Conservation (phyloP, 2,888 invertebrate genomes). For the Trichogramma dendrolimi region DNA sequence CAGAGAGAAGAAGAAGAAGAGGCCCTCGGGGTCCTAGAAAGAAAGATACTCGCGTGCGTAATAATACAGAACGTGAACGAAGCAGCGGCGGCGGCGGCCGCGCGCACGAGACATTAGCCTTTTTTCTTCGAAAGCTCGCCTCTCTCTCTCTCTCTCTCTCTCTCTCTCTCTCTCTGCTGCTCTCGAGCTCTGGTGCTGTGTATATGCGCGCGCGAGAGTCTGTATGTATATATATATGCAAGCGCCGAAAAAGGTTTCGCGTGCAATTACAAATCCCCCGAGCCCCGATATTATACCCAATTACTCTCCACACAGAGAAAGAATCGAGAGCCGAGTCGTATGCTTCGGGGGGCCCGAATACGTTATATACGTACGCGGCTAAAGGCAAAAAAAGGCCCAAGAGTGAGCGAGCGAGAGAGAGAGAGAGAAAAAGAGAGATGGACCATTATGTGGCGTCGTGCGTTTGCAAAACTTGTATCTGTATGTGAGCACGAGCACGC, state of each 20-base stretch:
- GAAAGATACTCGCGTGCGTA: constrained; percentile 32
- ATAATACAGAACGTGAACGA: constrained; percentile 35
- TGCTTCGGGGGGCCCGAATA: not conserved
- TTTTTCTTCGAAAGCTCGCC: constrained; percentile 44
- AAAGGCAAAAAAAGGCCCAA: not conserved
- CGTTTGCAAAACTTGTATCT: constrained; percentile 2
- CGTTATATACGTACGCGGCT: not conserved
- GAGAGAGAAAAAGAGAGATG: constrained; percentile 8
- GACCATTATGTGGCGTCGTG: constrained; percentile 30
- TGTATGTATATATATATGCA: constrained; percentile 3
- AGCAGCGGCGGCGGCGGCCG: constrained; percentile 1
- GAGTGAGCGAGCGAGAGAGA: too few relatives aligned
- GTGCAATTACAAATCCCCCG: constrained; percentile 46
- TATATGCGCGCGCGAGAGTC: constrained; percentile 1
- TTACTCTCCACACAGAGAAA: constrained; percentile 44
- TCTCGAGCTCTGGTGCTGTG: constrained; percentile 9
- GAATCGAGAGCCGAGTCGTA: not conserved
- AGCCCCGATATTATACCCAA: constrained; percentile 51
- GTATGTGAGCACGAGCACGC: too few relatives aligned
- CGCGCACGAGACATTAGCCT: constrained; percentile 46
- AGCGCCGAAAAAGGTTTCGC: constrained; percentile 38
- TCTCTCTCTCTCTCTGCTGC: constrained; percentile 24
- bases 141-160: constrained; percentile 21
- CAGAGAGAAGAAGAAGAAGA: constrained; percentile 17
- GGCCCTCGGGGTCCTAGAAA: constrained; percentile 11